These are phyloP conservation scores for Scaptomyza graminum DNA, from an alignment of 1,140 invertebrate genomes.

Conservation along the genomic window DNA sequence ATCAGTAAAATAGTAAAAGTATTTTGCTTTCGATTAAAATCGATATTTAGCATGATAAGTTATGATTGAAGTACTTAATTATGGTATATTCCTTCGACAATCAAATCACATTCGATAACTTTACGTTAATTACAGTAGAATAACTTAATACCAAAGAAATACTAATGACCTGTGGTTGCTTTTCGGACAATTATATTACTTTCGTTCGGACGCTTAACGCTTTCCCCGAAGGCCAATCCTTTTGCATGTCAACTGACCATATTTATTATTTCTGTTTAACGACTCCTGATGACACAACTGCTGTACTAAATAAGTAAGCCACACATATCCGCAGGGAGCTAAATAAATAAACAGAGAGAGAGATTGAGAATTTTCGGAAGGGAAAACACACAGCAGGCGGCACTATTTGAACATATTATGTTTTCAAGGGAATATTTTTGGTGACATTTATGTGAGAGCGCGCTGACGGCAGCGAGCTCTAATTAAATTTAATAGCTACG, in stretches of 20 bases:
- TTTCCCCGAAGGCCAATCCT: slow-evolving; percentile 66
- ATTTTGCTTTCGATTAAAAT: no score
- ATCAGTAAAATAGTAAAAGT: no score
- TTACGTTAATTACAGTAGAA: not conserved
- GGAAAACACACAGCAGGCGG: slow-evolving; percentile 23
- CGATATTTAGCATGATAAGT: no score
- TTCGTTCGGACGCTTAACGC: not conserved
- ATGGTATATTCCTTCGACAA: not conserved
- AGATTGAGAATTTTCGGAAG: slow-evolving; percentile 17
- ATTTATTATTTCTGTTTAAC: slow-evolving; percentile 21
- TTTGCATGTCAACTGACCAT: slow-evolving; percentile 73
- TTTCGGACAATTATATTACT: not conserved
- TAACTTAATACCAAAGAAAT: not conserved
- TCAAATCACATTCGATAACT: not conserved
- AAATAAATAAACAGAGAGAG: slow-evolving; percentile 33
- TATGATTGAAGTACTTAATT: no score
- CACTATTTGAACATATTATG: slow-evolving; percentile 31
- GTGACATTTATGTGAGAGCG: slow-evolving; percentile 72
- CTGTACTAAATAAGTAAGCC: slow-evolving; percentile 48
- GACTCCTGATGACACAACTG: slow-evolving; percentile 39
- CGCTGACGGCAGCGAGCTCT: slow-evolving; percentile 64
- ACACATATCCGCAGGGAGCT: no score
- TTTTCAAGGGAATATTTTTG: slow-evolving; percentile 64
- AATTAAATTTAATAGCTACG: slow-evolving; percentile 82
- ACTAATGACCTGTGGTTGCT: slow-evolving; percentile 38